phyloP scores from a whole-genome alignment of 2,797 vertebrate species.

The Gadopsis marmoratus region DNA sequence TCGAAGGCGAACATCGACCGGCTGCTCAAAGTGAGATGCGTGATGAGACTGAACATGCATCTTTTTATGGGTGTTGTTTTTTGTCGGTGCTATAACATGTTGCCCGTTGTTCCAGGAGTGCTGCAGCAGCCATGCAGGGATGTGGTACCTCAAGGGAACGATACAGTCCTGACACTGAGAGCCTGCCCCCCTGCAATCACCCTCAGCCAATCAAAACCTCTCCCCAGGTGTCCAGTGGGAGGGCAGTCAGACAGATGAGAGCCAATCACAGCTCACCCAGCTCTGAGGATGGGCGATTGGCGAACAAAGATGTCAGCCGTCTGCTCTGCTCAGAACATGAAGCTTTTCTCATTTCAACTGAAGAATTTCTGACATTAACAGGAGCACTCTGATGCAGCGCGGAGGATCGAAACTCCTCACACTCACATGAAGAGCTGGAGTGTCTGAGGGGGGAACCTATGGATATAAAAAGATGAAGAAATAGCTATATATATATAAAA shows the following conservation, averaged over 20 bases:
- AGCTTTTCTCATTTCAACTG: slow-evolving; percentile 58
- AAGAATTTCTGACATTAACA: slow-evolving; percentile 46
- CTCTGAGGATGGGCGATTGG: slow-evolving; percentile 38
- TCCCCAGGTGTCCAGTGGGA: slow-evolving; percentile 68
- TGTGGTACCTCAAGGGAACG: slow-evolving; percentile 99
- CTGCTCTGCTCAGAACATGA: slow-evolving; percentile 54
- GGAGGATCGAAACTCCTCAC: slow-evolving; percentile 40
- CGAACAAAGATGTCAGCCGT: slow-evolving; percentile 46
- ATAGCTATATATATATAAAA: too few relatives aligned
- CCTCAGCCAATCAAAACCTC: slow-evolving; percentile 51
- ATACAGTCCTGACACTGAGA: slow-evolving; percentile 92
- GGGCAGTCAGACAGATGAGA: slow-evolving; percentile 60
- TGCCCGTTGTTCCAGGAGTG: slow-evolving; percentile 89
- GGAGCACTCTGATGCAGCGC: slow-evolving; percentile 35
- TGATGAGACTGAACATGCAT: fast-evolving
- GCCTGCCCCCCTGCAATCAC: slow-evolving; percentile 36
- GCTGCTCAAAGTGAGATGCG: slow-evolving; percentile 89
- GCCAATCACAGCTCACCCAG: slow-evolving; percentile 69
- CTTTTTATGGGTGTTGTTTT: not conserved
- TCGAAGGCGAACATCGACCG: slow-evolving; percentile 94
- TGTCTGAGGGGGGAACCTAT: slow-evolving; percentile 1
- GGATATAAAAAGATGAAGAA: slow-evolving; percentile 38
- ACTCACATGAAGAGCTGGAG: slow-evolving; percentile 51
- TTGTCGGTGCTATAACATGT: slow-evolving; percentile 2
- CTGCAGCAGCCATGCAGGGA: slow-evolving; percentile 92